phyloP scores from a whole-genome alignment of 2,888 invertebrate species.

The Gibbula magus region DNA sequence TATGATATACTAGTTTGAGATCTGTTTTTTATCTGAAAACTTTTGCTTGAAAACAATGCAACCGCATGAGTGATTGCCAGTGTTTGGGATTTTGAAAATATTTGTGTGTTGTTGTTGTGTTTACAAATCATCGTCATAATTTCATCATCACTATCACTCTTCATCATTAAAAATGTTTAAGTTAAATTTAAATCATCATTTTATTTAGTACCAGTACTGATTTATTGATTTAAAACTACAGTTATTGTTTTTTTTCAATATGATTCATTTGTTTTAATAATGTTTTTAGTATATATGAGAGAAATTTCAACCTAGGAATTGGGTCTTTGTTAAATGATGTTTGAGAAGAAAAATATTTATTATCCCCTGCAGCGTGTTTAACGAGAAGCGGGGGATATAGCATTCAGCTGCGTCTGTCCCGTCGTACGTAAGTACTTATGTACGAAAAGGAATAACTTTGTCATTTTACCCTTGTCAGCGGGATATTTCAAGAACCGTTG shows the following conservation, averaged over 20 bases:
- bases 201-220: neutral
- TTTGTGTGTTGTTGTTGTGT: no score
- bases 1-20: neutral
- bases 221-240: neutral
- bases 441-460: no score
- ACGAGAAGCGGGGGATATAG: no score
- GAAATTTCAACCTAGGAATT: no score
- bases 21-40: neutral
- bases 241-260: neutral
- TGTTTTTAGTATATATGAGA: neutral
- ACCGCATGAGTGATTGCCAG: neutral
- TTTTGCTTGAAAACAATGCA: neutral
- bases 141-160: neutral
- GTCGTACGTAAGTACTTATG: no score
- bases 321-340: no score
- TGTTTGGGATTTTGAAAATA: no score
- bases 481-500: no score
- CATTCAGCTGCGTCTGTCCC: no score
- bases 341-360: no score
- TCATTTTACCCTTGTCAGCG: no score
- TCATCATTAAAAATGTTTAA: neutral
- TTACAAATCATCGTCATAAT: neutral
- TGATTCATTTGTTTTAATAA: neutral
- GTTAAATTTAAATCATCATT: neutral
- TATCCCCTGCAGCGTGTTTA: no score